These are phyloP conservation scores for Rhagoletis pomonella DNA, from an alignment of 1,140 invertebrate genomes.

Conservation along the genomic window DNA sequence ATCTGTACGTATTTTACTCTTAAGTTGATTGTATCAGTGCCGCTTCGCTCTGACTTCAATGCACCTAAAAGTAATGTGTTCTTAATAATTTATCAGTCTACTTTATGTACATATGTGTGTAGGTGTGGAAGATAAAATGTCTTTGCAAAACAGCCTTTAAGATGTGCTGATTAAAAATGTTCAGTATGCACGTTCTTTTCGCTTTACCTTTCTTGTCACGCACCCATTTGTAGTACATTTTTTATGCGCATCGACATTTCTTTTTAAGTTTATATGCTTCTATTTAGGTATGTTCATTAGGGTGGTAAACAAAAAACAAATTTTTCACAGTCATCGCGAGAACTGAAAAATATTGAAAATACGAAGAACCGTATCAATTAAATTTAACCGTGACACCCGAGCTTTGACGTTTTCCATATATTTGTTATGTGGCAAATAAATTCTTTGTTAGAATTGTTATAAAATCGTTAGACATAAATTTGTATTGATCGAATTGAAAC, in stretches of 20 bases:
- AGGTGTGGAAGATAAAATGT: background rate
- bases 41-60: conserved; percentile 25
- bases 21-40: background rate
- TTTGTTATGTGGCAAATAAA: too few relatives aligned
- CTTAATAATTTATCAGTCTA: conserved; percentile 9
- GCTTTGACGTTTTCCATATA: too few relatives aligned
- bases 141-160: too few relatives aligned
- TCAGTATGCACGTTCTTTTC: background rate
- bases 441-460: too few relatives aligned
- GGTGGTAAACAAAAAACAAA: too few relatives aligned
- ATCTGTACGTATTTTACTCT: background rate
- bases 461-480: too few relatives aligned
- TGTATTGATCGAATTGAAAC: too few relatives aligned
- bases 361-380: too few relatives aligned
- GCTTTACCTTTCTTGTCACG: background rate
- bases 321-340: too few relatives aligned
- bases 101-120: background rate
- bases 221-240: background rate
- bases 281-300: background rate
- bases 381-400: too few relatives aligned
- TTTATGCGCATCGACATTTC: background rate
- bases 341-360: too few relatives aligned
- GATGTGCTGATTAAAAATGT: background rate
- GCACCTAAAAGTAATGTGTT: conserved; percentile 14
- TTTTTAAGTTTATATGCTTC: background rate